phyloP scores from a whole-genome alignment of 1,140 invertebrate species.

The Pectinophora gossypiella region DNA sequence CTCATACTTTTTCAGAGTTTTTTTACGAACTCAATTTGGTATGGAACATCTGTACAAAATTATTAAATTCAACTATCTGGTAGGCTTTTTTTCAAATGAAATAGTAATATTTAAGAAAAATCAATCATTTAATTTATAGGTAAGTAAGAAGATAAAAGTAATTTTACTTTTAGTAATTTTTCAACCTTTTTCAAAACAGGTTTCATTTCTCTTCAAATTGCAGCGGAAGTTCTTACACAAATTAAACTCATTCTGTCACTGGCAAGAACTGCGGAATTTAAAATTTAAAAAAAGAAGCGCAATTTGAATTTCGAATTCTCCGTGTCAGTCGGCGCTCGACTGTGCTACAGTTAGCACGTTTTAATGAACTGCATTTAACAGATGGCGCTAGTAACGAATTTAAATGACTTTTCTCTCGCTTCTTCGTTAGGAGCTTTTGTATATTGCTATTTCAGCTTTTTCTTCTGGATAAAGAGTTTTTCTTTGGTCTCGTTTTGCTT shows the following conservation, averaged over 20 bases:
- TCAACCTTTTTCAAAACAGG: too few relatives aligned
- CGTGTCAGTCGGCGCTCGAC: constrained; percentile 32
- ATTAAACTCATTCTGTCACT: constrained; percentile 13
- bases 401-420: constrained; percentile 37
- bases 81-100: too few relatives aligned
- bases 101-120: too few relatives aligned
- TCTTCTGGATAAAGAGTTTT: not conserved
- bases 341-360: constrained; percentile 43
- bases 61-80: too few relatives aligned
- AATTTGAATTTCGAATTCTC: constrained; percentile 51
- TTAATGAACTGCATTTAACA: constrained; percentile 59
- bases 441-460: not conserved
- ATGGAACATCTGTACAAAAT: too few relatives aligned
- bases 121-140: too few relatives aligned
- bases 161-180: too few relatives aligned
- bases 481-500: too few relatives aligned
- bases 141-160: too few relatives aligned
- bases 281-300: constrained; percentile 42
- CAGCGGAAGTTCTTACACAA: not conserved
- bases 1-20: too few relatives aligned
- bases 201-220: too few relatives aligned
- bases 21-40: too few relatives aligned
- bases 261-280: constrained; percentile 25
- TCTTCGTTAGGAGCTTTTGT: constrained; percentile 33
- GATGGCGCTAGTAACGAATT: constrained; percentile 46